Base-by-base conservation (phyloP, 2,888 invertebrate genomes). In the Graphium colonna region DNA sequence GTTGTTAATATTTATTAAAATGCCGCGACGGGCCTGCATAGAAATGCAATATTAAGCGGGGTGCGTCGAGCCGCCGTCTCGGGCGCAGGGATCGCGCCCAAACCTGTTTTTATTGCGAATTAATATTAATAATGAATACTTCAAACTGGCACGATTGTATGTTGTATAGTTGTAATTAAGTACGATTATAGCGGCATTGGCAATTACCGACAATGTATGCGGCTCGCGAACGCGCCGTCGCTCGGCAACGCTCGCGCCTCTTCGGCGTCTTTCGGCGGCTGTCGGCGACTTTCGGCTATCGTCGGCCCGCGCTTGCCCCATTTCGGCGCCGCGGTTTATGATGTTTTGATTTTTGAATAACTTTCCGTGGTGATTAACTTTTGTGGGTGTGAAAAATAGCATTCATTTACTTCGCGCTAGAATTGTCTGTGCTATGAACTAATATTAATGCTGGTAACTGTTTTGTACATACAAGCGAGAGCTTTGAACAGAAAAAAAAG, bases 111-210 rank as follows among this genome's bases (percentile, higher is more conserved):
- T 78, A 77, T 79, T 75, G 79, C 73, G 75, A 81, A 81, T 84
- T 83, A 83, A 83, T 85, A 81, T 81, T 80, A 82, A 83, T 82
- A 83, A 81, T 79, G 82, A 82, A 80, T 79, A 80, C 77, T 81
- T 77, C 78, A 82, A 83, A 79, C 80, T 73, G 76, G 76, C 80
- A 77, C 81, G 79, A 79, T 80, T 82, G 80, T 80, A 73, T 77
- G 79, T 77, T 79, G 79, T 80, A 77, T 80, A 77, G 79, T 82
- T 79, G 82, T 84, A 85, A 85, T 85, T 84, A 86, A 81, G 78
- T 70, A 73, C 78, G 79, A 83, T 85, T 82, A 82, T 77, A 79
- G 77, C 80, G 77, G 82, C 75, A 73, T 73, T 64, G 66, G 75
- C 76, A 79, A 82, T 82, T 82, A 82, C 77, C 57, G 69, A 77